Conservation (phyloP, 2,888 invertebrate species). For the Omphaloscelis lunosa region DNA sequence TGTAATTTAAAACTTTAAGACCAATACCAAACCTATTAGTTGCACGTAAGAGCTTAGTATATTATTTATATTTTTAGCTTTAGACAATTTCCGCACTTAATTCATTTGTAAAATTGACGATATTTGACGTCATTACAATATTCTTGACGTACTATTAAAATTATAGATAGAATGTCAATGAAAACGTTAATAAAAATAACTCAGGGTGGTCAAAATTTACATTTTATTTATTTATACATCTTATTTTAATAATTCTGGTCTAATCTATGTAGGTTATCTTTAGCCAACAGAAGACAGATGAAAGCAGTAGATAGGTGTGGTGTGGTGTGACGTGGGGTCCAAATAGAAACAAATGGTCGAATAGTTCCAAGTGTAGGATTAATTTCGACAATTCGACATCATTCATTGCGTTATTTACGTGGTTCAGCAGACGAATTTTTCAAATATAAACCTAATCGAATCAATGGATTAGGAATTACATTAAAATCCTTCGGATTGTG, state of each 20-base stretch:
- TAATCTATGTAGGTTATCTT: neutral
- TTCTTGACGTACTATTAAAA: conserved; percentile 12
- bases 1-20: neutral
- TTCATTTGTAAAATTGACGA: conserved; percentile 1
- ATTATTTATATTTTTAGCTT: neutral
- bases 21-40: neutral
- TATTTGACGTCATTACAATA: conserved; percentile 10
- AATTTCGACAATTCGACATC: too few species aligned
- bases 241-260: neutral
- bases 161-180: conserved; percentile 17
- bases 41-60: neutral
- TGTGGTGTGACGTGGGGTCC: too few species aligned
- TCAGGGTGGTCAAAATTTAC: neutral
- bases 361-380: neutral
- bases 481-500: too few species aligned
- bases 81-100: conserved; percentile 1
- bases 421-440: too few species aligned
- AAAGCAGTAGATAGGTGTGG: neutral
- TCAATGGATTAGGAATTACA: too few species aligned
- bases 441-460: too few species aligned
- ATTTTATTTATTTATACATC: neutral
- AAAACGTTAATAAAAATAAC: conserved; percentile 5
- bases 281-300: neutral
- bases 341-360: neutral
- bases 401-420: too few species aligned